Evolutionary conservation across 2,888 invertebrate genomes (phyloP), one percentile per base, ranked within the genome.

Genomic region (Thera britannica): DNA sequence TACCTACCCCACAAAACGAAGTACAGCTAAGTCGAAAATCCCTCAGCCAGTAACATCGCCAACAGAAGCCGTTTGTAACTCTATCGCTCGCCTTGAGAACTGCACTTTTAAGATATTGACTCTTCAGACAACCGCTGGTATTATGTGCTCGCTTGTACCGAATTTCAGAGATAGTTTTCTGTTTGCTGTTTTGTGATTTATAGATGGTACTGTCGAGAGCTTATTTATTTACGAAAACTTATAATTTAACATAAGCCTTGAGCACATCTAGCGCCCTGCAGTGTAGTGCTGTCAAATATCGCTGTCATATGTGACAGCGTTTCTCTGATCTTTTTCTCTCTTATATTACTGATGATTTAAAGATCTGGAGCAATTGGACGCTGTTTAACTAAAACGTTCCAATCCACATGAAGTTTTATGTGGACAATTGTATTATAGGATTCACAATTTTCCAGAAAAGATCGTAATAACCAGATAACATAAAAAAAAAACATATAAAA

Each of bases 61-160:
- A 56, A 70, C 68, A 70, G 68, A 73, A 65, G 70, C 65, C 65
- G 71, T 72, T 75, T 76, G 76, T 75, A 76, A 70, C 73, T 62
- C 60, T 72, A 69, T 67, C 71, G 69, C 41, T 44, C 62, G 66
- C 63, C 66, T 71, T 67, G 67, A 70, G 67, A 72, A 73, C 75
- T 72, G 76, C 76, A 72, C 75, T 76, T 70, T 73, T 72, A 76
- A 74, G 75, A 76, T 75, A 76, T 76, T 76, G 76, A 72, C 70
- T 72, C 69, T 66, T 66, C 69, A 65, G 57, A 62, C 67, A 64
- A 68, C 71, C 65, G 67, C 57, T 58, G 46, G 54, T 56, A 72
- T 72, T 74, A 71, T 71, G 61, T 71, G 71, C 67, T 62, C 61
- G 71, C 62, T 62, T 64, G 64, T 71, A 65, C 67, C 65, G 67